Base-by-base conservation (phyloP, 2,888 invertebrate genomes). In the Rhimphoctona megacephalus region DNA sequence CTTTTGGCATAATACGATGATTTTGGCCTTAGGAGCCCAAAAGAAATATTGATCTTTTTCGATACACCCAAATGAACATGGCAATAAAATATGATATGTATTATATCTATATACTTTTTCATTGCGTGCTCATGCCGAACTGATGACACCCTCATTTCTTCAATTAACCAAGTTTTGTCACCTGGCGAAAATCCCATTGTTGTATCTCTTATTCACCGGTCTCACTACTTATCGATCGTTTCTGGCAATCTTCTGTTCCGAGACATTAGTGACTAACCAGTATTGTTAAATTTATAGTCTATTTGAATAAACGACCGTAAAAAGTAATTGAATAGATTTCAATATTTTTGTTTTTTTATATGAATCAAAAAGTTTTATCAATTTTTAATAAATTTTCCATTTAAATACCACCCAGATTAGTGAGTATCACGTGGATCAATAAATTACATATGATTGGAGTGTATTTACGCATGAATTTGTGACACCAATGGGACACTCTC, bases 371-470 rank as follows among this genome's bases (percentile, higher is more conserved):
- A 30, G 17, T 30, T 30, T 14, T 6, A 5, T 61, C 1, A 2
- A 17, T 19, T 49, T 9, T 46, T 46, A 9, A 49, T 70, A 2
- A 70, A 49, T 9, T 49, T 70, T 19, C 30, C 25, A 49, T 33
- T 7, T 1, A 49, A 49, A 30, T 49, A n/a, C 49, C 5, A 36
- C 52, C 36, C 64, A 46, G 70, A 39, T 69, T 57, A 76, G 78
- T 81, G 72, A 67, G 82, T 79, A 73, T 82, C 74, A 49, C 54
- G 61, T 52, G 19, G 49, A 74, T 80, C 70, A 72, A 81, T 85
- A 85, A 69, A 22, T 79, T n/a, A 49, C 46, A 52, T 33, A n/a
- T 69, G 11, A 46, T 25, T 66, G 52, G 46, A 61, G 39, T 76
- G 52, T 69, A 57, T 67, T 43, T 57, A 19, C 66, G 49, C 25